A percentile compares a stretch with the other conserved stretches of the same genome.
Evolutionary conservation across 2,797 vertebrate species (phyloP).

Genomic region (Parauchenoglanis ngamensis): DNA sequence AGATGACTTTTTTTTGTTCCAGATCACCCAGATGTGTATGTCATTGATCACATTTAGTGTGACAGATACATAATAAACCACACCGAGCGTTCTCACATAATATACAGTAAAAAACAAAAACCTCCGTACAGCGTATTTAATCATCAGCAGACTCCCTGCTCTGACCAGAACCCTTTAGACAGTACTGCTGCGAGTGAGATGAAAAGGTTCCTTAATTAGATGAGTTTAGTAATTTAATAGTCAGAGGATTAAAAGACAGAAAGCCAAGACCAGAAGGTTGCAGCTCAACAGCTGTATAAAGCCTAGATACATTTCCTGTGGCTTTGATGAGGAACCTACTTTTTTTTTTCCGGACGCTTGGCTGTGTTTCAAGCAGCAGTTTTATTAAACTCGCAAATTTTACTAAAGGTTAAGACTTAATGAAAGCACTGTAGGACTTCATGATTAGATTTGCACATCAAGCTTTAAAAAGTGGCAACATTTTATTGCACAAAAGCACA

Average conservation of each 20-base stretch:
- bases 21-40: background rate
- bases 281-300: conserved; percentile 63
- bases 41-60: background rate
- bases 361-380: background rate
- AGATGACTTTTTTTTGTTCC: background rate
- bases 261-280: conserved; percentile 14
- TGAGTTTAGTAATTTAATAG: conserved; percentile 13
- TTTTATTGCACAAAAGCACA: background rate
- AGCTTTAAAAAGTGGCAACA: background rate
- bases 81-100: background rate
- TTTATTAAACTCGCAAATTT: background rate
- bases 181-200: background rate
- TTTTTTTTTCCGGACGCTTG: background rate
- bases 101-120: background rate
- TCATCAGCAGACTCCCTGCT: background rate
- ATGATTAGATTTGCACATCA: background rate
- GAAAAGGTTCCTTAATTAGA: conserved; percentile 5
- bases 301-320: conserved; percentile 17
- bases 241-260: background rate
- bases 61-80: background rate
- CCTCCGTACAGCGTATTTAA: background rate
- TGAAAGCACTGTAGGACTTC: background rate
- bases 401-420: background rate
- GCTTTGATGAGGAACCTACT: background rate
- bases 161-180: background rate